These are phyloP conservation scores for Diaprepes abbreviatus DNA, from an alignment of 2,888 invertebrate genomes.

Conservation along the genomic window DNA sequence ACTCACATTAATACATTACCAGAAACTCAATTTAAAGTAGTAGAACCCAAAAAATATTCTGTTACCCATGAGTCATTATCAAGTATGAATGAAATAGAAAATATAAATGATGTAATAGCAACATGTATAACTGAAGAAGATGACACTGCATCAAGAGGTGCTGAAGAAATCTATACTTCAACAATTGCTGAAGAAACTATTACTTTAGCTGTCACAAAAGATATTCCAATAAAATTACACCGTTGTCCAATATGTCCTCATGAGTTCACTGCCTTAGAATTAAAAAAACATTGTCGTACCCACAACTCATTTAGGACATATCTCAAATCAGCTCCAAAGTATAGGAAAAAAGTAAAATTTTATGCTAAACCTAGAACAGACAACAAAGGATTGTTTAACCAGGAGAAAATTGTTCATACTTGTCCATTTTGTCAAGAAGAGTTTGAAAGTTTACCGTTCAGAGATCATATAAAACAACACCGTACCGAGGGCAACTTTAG, in stretches of 20 bases:
- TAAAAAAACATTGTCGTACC: slow-evolving; percentile 22
- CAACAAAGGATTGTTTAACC: slow-evolving; percentile 49
- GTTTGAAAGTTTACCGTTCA: slow-evolving; percentile 53
- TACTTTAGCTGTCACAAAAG: not conserved
- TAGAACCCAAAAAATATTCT: not conserved
- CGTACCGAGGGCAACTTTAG: slow-evolving; percentile 56
- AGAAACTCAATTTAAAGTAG: not conserved
- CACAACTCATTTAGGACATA: slow-evolving; percentile 10
- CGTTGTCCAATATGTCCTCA: slow-evolving; percentile 27
- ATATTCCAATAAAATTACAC: not conserved
- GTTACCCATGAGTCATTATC: too few relatives aligned
- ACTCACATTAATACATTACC: not conserved
- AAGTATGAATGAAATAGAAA: too few relatives aligned
- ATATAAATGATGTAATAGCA: not conserved
- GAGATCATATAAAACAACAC: slow-evolving; percentile 57
- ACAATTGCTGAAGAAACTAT: not conserved
- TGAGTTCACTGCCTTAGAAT: slow-evolving; percentile 19
- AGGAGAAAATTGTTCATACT: slow-evolving; percentile 54
- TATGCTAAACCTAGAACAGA: slow-evolving; percentile 19
- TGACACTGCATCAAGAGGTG: not conserved
- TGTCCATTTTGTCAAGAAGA: slow-evolving; percentile 57
- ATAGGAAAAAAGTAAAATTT: slow-evolving; percentile 19
- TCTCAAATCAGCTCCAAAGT: slow-evolving; percentile 16
- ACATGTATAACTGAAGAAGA: not conserved
- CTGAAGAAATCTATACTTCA: not conserved